Evolutionary conservation across 2,888 invertebrate genomes (phyloP), one percentile per base, ranked within the genome.

Genomic region (Ariolimax columbianus): DNA sequence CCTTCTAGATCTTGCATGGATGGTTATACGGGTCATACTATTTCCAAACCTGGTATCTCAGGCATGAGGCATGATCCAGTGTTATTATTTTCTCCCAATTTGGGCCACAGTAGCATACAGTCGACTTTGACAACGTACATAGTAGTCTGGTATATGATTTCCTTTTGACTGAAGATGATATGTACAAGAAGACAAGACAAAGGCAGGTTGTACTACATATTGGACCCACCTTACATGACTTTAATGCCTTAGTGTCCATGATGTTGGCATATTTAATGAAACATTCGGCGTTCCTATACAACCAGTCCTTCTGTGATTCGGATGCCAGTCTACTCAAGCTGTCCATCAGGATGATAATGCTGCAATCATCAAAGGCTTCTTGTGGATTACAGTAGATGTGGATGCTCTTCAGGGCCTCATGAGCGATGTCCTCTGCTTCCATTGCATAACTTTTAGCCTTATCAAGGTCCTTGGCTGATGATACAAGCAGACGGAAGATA

Each of bases 391-490:
- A 80, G 51, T 30, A 84, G 33, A 92, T 88, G 38, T 83, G 81
- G 19, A 91, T 88, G n/a, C 89, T 90, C 70, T 90, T 73, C 11
- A 93, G 83, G 17, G 91, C 86, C 38, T 89, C 89, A 81, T 89
- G 87, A 9, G 92, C 91, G 77, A 93, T 83, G 87, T 94, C 93
- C 55, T 88, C 84, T 30, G 89, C 88, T 83, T 94, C 94, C 93
- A 94, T 93, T 78, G 89, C 88, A 11, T 93, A 77, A 7, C 93
- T 93, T 63, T 89, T 86, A 47, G 93, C 83, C 36, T 75, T 68
- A 43, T 89, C 89, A n/a, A 84, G 59, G 9, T 92, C 83, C 14
- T 77, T 43, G 2, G 30, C 11, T 19, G 68, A 33, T 11, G 43
- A 33, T 14, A 84, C 93, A 36, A 90, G 84, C 36, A 94, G 89